Base-by-base conservation (phyloP, 2,888 invertebrate species). In the Zonitis immaculata region DNA sequence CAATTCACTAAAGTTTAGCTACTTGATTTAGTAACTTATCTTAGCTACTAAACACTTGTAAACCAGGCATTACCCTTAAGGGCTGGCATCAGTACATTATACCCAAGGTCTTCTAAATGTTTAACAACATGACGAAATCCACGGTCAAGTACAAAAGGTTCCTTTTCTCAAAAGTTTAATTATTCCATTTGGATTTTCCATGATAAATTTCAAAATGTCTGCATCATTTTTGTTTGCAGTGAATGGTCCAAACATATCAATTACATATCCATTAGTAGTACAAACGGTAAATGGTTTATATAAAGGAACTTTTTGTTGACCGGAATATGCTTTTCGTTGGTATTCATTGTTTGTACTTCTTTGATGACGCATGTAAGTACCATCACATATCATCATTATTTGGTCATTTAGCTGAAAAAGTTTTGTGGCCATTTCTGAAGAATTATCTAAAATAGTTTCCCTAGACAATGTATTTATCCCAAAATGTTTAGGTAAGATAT, bases 231-330 rank as follows among this genome's bases (percentile, higher is more conserved):
- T 46, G 42, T 44, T 68, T 9, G 44, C 57, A 1, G 18, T 20
- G 27, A 27, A 63, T 11, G 60, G 58, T 9, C 63, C 63, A n/a
- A 44, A 27, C 39, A 58, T 51, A 27, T 62, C 56, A 27, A 60
- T 45, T 11, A 62, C 42, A 44, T 43, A 62, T 8, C 59, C 59
- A 51, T 62, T 47, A 16, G 62, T 58, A 3, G 61, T 54, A 42
- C 58, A 59, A 44, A 62, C 52, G 16, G 62, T 62, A 46, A 61
- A 62, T 26, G 60, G 60, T 51, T 62, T 57, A 28, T 57, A 62
- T 4, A 62, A 42, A 16, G 54, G 56, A 1, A 26, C 30, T 22
- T 59, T 62, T 39, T 62, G 62, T 39, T 58, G 58, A 1, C 62
- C 62, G 6, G 52, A 51, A 46, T 49, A 57, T 14, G 57, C 52